Percentiles rank a stretch among this genome's conserved stretches.
Evolutionary conservation across 2,113 vertebrate genomes (phyloP).

Genomic region (Eolophus roseicapilla): DNA sequence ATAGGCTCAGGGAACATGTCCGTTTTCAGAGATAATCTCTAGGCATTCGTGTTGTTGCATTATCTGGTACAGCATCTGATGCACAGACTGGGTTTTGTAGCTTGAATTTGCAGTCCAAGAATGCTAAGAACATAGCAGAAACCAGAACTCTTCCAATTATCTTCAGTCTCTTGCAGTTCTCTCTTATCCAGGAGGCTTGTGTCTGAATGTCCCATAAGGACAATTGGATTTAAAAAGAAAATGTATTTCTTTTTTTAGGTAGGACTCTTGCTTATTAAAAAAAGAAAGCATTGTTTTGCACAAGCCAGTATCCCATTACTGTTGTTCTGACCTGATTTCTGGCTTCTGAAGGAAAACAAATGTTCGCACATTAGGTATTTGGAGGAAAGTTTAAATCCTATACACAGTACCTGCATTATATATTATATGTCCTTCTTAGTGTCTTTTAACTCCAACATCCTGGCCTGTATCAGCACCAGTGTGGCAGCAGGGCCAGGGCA

Average conservation of each 20-base stretch:
- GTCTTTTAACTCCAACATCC: neutral
- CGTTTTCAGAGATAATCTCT: neutral
- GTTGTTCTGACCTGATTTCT: neutral
- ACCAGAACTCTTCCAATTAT: neutral
- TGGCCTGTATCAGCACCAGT: too few species aligned
- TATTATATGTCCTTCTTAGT: neutral
- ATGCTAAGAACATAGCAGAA: neutral
- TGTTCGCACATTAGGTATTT: neutral
- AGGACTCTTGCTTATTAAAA: neutral
- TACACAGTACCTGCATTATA: neutral
- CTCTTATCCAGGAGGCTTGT: neutral
- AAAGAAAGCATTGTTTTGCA: neutral
- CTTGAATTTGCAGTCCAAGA: neutral
- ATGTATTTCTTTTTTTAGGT: neutral
- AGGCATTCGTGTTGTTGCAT: neutral
- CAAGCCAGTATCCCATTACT: constrained; percentile 13
- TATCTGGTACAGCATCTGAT: neutral
- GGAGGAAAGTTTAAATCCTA: neutral
- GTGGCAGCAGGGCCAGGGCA: too few species aligned
- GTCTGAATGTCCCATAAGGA: neutral
- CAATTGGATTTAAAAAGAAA: neutral
- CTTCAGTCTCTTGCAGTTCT: neutral
- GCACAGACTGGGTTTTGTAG: neutral
- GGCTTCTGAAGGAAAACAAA: constrained; percentile 23
- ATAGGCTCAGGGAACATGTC: neutral